Conservation (phyloP, 2,113 vertebrate species). For the Procapra przewalskii region DNA sequence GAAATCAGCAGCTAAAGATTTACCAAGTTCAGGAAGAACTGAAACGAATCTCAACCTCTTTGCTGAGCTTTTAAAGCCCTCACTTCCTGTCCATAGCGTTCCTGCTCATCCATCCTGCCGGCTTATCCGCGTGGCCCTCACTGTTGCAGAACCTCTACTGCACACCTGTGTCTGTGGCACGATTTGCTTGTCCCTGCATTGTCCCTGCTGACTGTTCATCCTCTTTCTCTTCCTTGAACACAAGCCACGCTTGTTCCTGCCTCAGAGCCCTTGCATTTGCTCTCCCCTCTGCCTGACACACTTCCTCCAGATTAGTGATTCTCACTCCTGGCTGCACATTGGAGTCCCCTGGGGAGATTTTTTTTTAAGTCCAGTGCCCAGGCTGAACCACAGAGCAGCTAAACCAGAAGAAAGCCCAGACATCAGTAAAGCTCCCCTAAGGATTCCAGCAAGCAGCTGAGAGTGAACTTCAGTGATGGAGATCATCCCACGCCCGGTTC, state of each 20-base stretch:
- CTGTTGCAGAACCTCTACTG: accelerated
- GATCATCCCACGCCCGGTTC: neutral
- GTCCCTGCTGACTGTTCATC: neutral
- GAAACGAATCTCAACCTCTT: neutral
- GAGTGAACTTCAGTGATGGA: neutral
- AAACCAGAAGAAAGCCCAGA: neutral
- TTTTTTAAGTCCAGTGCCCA: neutral
- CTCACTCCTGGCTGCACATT: neutral
- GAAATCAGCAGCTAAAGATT: neutral
- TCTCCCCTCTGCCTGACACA: neutral
- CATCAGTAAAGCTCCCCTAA: neutral
- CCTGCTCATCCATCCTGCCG: neutral
- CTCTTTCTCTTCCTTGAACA: neutral
- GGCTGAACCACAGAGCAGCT: too few species aligned
- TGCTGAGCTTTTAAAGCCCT: conserved; percentile 36
- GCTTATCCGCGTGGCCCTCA: accelerated
- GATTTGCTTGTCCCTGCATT: neutral
- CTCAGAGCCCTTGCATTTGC: neutral
- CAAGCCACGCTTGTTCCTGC: neutral
- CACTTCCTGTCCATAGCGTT: neutral
- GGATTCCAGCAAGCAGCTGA: neutral
- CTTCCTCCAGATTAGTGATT: neutral
- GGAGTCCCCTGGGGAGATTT: neutral
- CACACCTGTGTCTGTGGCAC: neutral
- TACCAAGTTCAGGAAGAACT: neutral